phyloP scores from a whole-genome alignment of 2,797 vertebrate genomes.

The Acanthurus leucopareius region DNA sequence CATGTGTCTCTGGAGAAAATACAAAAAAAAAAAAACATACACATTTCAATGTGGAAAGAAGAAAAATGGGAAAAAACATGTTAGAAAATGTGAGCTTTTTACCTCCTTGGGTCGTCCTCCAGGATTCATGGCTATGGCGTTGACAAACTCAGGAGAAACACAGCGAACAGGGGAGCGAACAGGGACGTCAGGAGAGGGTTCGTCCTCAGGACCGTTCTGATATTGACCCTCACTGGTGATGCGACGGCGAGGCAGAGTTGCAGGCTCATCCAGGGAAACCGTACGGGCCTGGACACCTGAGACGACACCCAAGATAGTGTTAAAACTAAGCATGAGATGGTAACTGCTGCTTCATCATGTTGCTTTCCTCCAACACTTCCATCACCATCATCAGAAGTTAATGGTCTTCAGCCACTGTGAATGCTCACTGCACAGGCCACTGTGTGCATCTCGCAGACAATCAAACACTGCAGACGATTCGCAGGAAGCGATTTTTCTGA shows the following conservation, averaged over 20 bases:
- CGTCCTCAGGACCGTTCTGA: slow-evolving; percentile 85
- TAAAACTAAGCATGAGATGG: neutral
- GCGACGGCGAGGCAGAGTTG: slow-evolving; percentile 79
- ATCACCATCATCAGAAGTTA: slow-evolving; percentile 36
- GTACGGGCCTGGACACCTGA: slow-evolving; percentile 90
- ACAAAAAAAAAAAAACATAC: slow-evolving; percentile 14
- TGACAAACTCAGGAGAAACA: slow-evolving; percentile 95
- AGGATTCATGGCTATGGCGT: slow-evolving; percentile 94
- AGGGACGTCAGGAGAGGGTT: slow-evolving; percentile 82
- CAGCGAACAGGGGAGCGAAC: slow-evolving; percentile 93
- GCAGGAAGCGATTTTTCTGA: slow-evolving; percentile 29
- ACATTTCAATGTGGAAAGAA: neutral
- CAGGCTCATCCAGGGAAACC: slow-evolving; percentile 82
- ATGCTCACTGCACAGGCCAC: slow-evolving; percentile 31
- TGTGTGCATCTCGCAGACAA: slow-evolving; percentile 28
- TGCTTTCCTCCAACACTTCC: slow-evolving; percentile 1
- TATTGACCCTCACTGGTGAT: slow-evolving; percentile 90
- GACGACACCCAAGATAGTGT: slow-evolving; percentile 7
- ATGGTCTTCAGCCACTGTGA: slow-evolving; percentile 45
- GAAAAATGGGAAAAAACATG: neutral
- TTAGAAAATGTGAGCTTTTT: slow-evolving; percentile 4
- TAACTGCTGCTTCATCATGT: neutral
- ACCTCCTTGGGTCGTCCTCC: slow-evolving; percentile 99
- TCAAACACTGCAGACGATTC: slow-evolving; percentile 33
- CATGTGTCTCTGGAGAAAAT: slow-evolving; percentile 90